phyloP scores from a whole-genome alignment of 2,888 invertebrate species.

The Sphecodes monilicornis region DNA sequence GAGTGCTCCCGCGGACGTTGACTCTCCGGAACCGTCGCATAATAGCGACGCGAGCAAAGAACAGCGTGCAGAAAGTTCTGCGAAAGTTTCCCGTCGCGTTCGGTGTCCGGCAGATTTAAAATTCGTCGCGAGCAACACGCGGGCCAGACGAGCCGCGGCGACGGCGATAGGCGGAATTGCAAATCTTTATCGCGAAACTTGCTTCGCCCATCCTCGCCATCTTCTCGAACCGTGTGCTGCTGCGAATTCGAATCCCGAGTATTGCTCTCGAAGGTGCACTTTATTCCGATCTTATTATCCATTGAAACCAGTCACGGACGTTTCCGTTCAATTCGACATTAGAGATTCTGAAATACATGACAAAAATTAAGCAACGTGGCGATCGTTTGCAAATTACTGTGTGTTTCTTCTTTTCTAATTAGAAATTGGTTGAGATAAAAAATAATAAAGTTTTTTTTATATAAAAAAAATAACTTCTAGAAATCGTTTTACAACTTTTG shows the following conservation, averaged over 20 bases:
- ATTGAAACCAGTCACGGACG: neutral
- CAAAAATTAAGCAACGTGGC: no score
- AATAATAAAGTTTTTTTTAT: no score
- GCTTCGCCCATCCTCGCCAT: neutral
- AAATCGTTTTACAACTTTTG: no score
- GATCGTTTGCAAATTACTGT: no score
- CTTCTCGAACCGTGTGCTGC: constrained; percentile 20
- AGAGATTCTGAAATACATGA: neutral
- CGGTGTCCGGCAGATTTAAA: constrained; percentile 50
- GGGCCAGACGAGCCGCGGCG: neutral
- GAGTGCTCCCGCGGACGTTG: neutral
- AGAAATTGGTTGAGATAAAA: no score
- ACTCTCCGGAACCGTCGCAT: neutral
- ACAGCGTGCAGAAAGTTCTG: constrained; percentile 32
- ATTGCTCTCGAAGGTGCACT: neutral
- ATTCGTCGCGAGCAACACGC: constrained; percentile 39
- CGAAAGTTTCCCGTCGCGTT: constrained; percentile 41
- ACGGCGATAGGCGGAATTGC: constrained; percentile 49
- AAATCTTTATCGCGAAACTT: constrained; percentile 55
- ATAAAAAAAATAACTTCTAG: no score
- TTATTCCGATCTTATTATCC: constrained; percentile 6
- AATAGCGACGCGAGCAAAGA: constrained; percentile 11
- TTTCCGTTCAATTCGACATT: neutral
- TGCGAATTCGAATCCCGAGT: constrained; percentile 24
- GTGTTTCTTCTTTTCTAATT: no score